Percentiles rank a stretch among this genome's conserved stretches.
Evolutionary conservation across 2,888 invertebrate species (phyloP).

Genomic region (Eupithecia insigniata): DNA sequence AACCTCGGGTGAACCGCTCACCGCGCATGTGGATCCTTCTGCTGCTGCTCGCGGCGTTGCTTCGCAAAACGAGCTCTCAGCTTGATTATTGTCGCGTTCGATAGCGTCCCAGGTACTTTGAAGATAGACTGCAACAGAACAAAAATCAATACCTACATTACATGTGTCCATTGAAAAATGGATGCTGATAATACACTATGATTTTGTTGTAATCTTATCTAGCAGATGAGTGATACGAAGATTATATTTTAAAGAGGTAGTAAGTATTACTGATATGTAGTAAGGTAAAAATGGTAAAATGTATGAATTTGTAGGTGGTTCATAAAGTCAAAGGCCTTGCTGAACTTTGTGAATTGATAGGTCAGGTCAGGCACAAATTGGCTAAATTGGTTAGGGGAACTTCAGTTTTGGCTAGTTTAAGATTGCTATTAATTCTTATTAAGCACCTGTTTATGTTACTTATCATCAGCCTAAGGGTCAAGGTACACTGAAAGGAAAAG

Average conservation of each 20-base stretch:
- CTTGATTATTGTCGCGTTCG: constrained; percentile 86
- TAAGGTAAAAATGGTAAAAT: not conserved
- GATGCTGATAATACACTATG: not conserved
- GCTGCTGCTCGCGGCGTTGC: constrained; percentile 80
- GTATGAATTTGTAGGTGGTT: not conserved
- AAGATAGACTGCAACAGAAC: constrained; percentile 89
- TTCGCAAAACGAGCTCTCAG: constrained; percentile 84
- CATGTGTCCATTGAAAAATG: not conserved
- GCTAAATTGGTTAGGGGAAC: constrained; percentile 30
- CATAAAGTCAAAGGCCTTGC: constrained; percentile 8
- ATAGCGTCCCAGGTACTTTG: constrained; percentile 90
- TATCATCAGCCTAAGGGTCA: not conserved
- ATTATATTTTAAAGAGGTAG: not conserved
- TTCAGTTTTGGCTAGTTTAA: not conserved
- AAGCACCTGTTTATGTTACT: not conserved
- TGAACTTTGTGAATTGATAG: constrained; percentile 32
- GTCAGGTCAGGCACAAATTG: constrained; percentile 25
- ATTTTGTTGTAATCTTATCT: not conserved
- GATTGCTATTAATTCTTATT: not conserved
- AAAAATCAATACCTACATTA: constrained; percentile 30
- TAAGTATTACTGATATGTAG: not conserved
- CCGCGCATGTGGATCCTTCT: constrained; percentile 69
- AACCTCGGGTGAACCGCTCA: constrained; percentile 53
- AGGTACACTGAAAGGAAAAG: not conserved
- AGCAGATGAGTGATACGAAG: not conserved